Conservation (phyloP, 2,113 vertebrate species). For the Neofelis nebulosa region DNA sequence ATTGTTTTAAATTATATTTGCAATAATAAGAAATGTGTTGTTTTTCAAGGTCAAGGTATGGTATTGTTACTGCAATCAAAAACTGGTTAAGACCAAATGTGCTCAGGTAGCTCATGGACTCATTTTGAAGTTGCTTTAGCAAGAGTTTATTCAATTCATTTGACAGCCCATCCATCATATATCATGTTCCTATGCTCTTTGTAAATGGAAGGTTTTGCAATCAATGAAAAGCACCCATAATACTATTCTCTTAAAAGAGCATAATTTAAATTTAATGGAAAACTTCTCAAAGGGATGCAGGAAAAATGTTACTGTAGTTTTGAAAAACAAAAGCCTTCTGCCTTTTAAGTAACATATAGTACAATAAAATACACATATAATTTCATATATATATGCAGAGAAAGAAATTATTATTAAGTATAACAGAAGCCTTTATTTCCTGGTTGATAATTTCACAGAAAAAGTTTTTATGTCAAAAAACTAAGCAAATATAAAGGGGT, state of each 20-base stretch:
- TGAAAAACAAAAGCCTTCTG: conserved; percentile 28
- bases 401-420: conserved; percentile 29
- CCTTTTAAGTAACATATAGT: neutral
- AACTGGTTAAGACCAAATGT: neutral
- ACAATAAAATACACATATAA: neutral
- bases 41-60: neutral
- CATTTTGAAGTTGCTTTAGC: neutral
- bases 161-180: neutral
- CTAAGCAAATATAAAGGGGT: neutral
- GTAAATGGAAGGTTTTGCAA: neutral
- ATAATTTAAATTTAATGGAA: conserved; percentile 62
- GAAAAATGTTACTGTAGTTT: conserved; percentile 46
- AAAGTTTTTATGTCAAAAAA: conserved; percentile 28
- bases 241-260: neutral
- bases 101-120: neutral
- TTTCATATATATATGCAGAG: neutral
- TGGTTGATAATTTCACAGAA: conserved; percentile 31
- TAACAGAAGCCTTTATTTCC: neutral
- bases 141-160: neutral
- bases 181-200: neutral
- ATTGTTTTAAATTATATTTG: neutral
- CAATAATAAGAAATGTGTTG: neutral
- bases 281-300: neutral
- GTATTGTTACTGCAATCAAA: neutral
- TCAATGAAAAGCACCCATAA: conserved; percentile 22